These are phyloP conservation scores for Equus quagga DNA, from an alignment of 2,113 vertebrate genomes.

Conservation along the genomic window DNA sequence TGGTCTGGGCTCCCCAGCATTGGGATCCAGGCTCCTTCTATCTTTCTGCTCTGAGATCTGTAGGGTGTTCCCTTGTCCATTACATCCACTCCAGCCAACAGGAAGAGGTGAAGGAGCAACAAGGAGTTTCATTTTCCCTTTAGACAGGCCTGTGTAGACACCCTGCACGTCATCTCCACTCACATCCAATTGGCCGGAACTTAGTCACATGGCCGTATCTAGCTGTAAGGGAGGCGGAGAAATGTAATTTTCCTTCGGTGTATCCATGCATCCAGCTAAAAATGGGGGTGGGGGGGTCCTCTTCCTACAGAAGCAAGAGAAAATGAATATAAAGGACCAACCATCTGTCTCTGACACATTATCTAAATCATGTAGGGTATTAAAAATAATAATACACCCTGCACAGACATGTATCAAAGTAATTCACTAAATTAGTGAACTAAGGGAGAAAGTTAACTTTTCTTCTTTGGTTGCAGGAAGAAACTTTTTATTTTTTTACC, in stretches of 20 bases:
- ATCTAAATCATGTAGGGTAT: not conserved
- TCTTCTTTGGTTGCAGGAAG: not conserved
- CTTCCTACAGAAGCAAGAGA: not conserved
- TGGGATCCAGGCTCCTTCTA: not conserved
- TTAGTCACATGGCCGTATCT: not conserved
- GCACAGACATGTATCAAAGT: not conserved
- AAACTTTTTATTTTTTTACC: not conserved
- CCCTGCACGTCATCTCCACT: not conserved
- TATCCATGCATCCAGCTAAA: not conserved
- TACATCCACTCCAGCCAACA: not conserved
- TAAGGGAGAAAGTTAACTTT: not conserved
- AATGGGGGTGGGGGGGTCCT: not conserved
- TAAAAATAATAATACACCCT: not conserved
- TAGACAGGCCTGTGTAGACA: not conserved
- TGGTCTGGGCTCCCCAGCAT: not conserved
- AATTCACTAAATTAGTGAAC: not conserved
- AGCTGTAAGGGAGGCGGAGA: not conserved
- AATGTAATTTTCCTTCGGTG: not conserved
- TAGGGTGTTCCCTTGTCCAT: not conserved
- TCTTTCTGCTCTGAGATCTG: not conserved
- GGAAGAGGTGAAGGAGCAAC: not conserved
- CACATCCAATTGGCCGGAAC: not conserved
- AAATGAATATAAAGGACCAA: not conserved
- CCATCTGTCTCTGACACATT: not conserved
- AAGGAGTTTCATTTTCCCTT: not conserved